Evolutionary conservation across 2,888 invertebrate genomes (phyloP).

Genomic region (Athalia circularis): DNA sequence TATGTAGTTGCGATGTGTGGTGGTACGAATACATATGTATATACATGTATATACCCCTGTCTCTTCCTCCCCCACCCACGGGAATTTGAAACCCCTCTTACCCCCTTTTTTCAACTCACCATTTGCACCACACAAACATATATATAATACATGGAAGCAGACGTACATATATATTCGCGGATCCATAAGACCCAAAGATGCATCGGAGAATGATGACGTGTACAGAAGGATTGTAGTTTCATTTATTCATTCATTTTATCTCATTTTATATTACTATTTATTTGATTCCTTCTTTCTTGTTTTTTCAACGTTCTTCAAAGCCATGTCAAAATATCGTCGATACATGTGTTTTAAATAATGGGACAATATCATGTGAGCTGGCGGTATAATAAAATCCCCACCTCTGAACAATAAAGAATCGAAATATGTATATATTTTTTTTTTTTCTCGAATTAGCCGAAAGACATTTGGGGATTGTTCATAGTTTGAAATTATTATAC

Average conservation of each 20-base stretch:
- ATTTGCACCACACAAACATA: slow-evolving; percentile 1
- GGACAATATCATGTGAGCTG: no score
- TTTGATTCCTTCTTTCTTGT: background rate
- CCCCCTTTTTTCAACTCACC: slow-evolving; percentile 18
- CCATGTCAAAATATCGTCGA: no score
- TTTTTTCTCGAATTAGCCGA: no score
- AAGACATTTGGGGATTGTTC: no score
- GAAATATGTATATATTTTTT: no score
- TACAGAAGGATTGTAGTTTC: slow-evolving; percentile 29
- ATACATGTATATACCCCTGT: slow-evolving; percentile 17
- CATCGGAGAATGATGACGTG: slow-evolving; percentile 42
- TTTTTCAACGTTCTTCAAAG: no score
- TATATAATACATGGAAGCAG: slow-evolving; percentile 21
- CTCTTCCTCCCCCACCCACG: background rate
- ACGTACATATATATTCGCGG: no score
- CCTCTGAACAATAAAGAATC: no score
- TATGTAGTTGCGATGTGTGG: background rate
- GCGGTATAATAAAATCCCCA: no score
- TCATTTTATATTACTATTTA: no score
- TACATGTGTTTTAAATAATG: no score
- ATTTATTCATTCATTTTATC: background rate
- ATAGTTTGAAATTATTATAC: no score
- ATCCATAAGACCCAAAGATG: slow-evolving; percentile 35
- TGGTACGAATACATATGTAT: background rate
- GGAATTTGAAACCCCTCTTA: background rate